Conservation (phyloP, 2,113 vertebrate genomes). For the Caranx ignobilis region DNA sequence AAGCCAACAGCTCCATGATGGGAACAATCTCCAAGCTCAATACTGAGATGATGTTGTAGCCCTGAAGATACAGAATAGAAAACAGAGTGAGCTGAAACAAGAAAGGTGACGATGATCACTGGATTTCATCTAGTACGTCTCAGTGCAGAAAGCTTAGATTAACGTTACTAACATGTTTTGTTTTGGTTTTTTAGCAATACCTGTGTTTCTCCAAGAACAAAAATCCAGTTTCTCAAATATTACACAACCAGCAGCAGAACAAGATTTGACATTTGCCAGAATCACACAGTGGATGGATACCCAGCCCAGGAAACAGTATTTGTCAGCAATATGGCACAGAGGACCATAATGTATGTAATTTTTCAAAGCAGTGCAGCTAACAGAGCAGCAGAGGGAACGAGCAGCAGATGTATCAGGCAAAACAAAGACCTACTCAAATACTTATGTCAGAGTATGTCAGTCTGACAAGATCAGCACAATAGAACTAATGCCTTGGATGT, state of each 20-base stretch:
- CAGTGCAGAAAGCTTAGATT: too few species aligned
- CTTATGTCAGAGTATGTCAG: background rate
- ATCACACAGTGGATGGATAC: background rate
- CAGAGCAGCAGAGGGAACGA: background rate
- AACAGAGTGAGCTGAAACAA: background rate
- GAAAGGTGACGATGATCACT: background rate
- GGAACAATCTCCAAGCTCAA: conserved; percentile 94
- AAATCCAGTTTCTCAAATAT: background rate
- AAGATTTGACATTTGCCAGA: background rate
- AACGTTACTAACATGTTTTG: background rate
- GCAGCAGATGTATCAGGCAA: background rate
- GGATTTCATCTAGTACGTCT: background rate
- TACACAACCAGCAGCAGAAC: background rate
- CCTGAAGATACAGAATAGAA: conserved; percentile 77
- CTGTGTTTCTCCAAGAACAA: background rate
- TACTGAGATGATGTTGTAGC: conserved; percentile 95
- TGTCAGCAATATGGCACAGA: background rate
- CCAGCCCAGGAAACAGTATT: background rate
- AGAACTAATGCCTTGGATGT: conserved; percentile 13
- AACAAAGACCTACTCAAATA: conserved; percentile 26
- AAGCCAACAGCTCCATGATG: conserved; percentile 96
- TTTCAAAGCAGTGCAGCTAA: background rate
- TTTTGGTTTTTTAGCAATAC: background rate
- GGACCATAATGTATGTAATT: background rate
- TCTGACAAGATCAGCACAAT: conserved; percentile 1